Evolutionary conservation across 2,113 vertebrate species (phyloP), one percentile per base, ranked within the genome.

Genomic region (Cromileptes altivelis): DNA sequence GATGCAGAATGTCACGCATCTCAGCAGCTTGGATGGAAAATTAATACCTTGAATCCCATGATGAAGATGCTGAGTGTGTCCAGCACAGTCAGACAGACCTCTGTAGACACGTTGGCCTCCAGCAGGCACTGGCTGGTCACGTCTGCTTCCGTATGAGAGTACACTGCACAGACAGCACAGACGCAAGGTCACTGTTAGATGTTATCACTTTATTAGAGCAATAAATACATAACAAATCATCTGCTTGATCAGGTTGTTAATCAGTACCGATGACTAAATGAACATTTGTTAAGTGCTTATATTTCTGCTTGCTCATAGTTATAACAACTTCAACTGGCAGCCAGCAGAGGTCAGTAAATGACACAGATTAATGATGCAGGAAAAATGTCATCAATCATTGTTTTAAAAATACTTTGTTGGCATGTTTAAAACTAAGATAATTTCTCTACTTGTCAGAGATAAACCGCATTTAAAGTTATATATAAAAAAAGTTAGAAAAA

Each of bases 81-180:
- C 95, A 99, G 95, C 69, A 98, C 97, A 0, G 97, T 99, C 81
- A 99, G 97, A 88, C 98, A 99, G 70, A 99, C 97, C 93, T 99
- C 98, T 0, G 98, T 99, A 10, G 98, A 98, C 78, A 96, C 95
- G 80, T 98, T 99, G 91, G 97, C 98, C 96, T 99, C 98, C 68
- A 99, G 95, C 56, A 99, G 93, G 0, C 96, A 97, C 93, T 98
- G 97, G 93, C 97, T 98, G 90, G 96, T 96, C 27, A 97, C 96
- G 6, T 99, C 98, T 7, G 97, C 96, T 19, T 99, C 98, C 2
- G 96, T 96, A 83, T 98, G 96, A 71, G 96, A 94, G 62, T 97
- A 99, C 93, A 96, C 98, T 99, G 92, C 37, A 85, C 27, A 90
- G 89, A 93, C 9, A 68, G 55, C 67, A 80, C 67, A 87, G 3